Base-by-base conservation (phyloP, 2,113 vertebrate genomes). In the Rissa tridactyla region DNA sequence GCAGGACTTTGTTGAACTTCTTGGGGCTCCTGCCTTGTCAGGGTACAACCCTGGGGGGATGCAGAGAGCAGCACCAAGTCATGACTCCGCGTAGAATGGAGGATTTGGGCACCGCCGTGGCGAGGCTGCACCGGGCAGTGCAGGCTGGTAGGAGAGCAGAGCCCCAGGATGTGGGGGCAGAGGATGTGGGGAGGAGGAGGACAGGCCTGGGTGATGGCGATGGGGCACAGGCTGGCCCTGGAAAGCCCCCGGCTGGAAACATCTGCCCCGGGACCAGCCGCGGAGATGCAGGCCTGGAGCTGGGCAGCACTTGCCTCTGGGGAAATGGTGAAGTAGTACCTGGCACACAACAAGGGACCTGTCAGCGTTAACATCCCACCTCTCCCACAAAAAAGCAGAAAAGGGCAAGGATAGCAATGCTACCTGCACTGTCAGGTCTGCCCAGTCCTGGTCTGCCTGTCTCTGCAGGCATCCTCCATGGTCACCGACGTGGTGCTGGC, bases 91-190 rank as follows among this genome's bases (percentile, higher is more conserved):
- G 2, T 5, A 34, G 40, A 5, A 49, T 16, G 54, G 38, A 54
- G 27, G 27, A 54, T 36, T 16, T 73, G 38, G 38, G 14, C 2
- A 5, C 16, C 1, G 0, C 16, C 5, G 1, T 32, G 26, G 52
- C 0, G 0, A 25, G 42, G n/a, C 42, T 57, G 21, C 27, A 47
- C 10, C 5, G 0, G 4, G 47, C 30, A 52, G 26, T 12, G 26
- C 32, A 36, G 49, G 27, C 26, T 32, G 38, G 25, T 25, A 30
- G 69, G 8, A 36, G 26, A 64, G 58, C 38, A 64, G 26, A 55
- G 11, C 12, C 36, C 19, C 1, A 1, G 36, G 19, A 44, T 1
- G 1, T 26, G 58, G 21, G 12, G 20, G 12, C 17, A 38, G 46
- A 34, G 21, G 5, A 8, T 21, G 32, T 2, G 0, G 26, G 20